These are phyloP conservation scores for Huso huso DNA, from an alignment of 2,797 vertebrate genomes.

Conservation along the genomic window DNA sequence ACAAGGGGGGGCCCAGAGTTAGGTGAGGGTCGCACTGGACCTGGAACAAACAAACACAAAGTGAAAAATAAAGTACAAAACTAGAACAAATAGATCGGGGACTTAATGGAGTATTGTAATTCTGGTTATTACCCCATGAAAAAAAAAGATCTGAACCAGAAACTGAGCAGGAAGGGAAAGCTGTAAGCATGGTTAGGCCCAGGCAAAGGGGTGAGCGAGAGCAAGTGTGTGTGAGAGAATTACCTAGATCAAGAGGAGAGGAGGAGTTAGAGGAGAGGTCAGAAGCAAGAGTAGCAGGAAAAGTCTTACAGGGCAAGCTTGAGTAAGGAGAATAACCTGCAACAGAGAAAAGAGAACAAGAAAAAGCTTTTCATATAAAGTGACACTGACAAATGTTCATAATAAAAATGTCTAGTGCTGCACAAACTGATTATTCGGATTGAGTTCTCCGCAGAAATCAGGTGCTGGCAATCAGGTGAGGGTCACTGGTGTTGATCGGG, in stretches of 20 bases:
- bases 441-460: too few species aligned
- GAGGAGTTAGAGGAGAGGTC: conserved; percentile 63
- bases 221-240: conserved; percentile 21
- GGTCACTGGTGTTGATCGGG: too few species aligned
- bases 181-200: conserved; percentile 13
- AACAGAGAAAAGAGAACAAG: conserved; percentile 59
- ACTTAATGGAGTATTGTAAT: too few species aligned
- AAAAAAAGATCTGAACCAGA: conserved; percentile 2
- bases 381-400: too few species aligned
- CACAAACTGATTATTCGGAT: too few species aligned
- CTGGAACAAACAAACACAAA: conserved; percentile 41
- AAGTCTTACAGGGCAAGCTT: conserved; percentile 85
- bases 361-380: too few species aligned
- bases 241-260: conserved; percentile 86
- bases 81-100: conserved; percentile 18
- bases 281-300: conserved; percentile 76
- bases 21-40: conserved; percentile 68
- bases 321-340: conserved; percentile 84
- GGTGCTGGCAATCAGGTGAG: too few species aligned
- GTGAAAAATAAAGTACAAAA: conserved; percentile 17
- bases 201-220: conserved; percentile 26
- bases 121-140: too few species aligned
- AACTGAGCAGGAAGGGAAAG: conserved; percentile 16
- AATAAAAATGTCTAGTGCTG: too few species aligned
- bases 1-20: conserved; percentile 60